Percentiles rank a stretch among this genome's conserved stretches.
These are phyloP conservation scores for Plectus sambesii DNA, from an alignment of 1,140 invertebrate species.

Conservation along the genomic window DNA sequence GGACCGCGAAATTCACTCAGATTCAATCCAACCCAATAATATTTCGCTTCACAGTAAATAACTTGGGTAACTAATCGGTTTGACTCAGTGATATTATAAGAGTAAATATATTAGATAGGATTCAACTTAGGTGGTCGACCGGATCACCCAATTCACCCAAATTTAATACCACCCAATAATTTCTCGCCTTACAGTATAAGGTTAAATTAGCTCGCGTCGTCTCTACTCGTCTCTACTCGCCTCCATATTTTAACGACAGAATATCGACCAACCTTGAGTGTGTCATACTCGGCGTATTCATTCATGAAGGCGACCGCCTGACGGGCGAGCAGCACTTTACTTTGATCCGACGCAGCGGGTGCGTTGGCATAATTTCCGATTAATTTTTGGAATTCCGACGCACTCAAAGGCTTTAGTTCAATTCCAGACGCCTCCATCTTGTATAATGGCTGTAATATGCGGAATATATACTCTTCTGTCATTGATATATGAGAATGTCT, in stretches of 20 bases:
- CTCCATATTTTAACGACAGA: too few species aligned
- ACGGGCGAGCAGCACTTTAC: constrained; percentile 16
- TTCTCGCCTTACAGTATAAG: background rate
- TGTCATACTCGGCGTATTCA: constrained; percentile 29
- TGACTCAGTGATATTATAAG: too few species aligned
- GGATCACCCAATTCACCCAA: background rate
- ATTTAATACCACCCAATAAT: background rate
- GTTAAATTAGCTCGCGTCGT: constrained; percentile 1
- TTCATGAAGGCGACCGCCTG: constrained; percentile 33
- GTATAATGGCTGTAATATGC: constrained; percentile 32
- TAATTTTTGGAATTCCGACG: background rate
- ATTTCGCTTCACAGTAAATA: too few species aligned
- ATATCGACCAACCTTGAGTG: too few species aligned
- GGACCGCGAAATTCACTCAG: too few species aligned
- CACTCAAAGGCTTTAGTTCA: constrained; percentile 17
- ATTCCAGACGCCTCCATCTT: constrained; percentile 39
- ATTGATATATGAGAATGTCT: too few species aligned
- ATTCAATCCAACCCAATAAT: too few species aligned
- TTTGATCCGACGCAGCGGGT: constrained; percentile 9
- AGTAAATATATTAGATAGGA: too few species aligned
- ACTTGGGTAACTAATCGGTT: too few species aligned
- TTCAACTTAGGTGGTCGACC: background rate
- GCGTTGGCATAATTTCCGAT: constrained; percentile 1
- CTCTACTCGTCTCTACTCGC: too few species aligned
- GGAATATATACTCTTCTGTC: too few species aligned